Conservation (phyloP, 2,113 vertebrate genomes). For the Nothobranchius furzeri region DNA sequence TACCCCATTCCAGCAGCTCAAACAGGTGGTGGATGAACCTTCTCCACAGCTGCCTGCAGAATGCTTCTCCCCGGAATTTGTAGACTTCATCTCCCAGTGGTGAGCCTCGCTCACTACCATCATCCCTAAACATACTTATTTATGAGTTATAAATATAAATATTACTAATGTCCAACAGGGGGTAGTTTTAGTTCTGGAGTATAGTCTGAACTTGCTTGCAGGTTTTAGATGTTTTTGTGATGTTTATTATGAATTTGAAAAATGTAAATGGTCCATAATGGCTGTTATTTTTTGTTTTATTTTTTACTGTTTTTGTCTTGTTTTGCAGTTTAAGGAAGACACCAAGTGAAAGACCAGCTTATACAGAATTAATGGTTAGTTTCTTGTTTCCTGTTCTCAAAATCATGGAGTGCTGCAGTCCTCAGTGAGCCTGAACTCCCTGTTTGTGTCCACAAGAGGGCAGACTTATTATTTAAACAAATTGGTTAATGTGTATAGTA, state of each 20-base stretch:
- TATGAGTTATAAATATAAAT: background rate
- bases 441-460: conserved; percentile 57
- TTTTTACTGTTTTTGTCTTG: conserved; percentile 18
- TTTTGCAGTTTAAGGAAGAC: conserved; percentile 95
- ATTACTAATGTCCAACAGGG: conserved; percentile 43
- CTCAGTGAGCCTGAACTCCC: background rate
- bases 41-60: conserved; percentile 92
- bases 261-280: background rate
- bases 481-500: background rate
- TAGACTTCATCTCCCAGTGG: conserved; percentile 98
- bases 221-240: background rate
- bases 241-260: background rate
- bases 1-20: conserved; percentile 98
- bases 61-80: conserved; percentile 92
- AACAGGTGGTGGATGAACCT: conserved; percentile 97
- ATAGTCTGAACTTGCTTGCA: background rate
- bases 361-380: conserved; percentile 97
- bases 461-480: conserved; percentile 36
- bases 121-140: background rate
- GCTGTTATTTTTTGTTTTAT: background rate
- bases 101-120: conserved; percentile 56
- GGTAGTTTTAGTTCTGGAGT: conserved; percentile 37
- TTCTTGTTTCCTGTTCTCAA: conserved; percentile 1
- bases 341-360: conserved; percentile 97
- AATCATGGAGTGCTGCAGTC: no score